These are phyloP conservation scores for Hycleus cichorii DNA, from an alignment of 1,140 invertebrate genomes.

Conservation along the genomic window DNA sequence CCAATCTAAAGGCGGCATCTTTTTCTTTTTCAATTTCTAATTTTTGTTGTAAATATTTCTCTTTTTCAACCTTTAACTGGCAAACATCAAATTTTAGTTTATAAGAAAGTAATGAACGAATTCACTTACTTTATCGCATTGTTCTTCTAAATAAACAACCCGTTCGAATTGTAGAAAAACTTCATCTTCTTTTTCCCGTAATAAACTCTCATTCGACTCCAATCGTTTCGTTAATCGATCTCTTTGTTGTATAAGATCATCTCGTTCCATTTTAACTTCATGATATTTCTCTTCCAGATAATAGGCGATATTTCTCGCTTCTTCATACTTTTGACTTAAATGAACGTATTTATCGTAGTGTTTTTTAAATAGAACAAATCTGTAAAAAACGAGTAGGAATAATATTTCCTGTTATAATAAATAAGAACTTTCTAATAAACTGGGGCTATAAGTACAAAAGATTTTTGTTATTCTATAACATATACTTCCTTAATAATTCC, in stretches of 20 bases:
- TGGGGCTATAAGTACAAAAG: too few relatives aligned
- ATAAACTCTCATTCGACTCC: constrained; percentile 48
- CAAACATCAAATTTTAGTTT: not conserved
- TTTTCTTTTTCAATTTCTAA: constrained; percentile 43
- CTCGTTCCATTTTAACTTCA: constrained; percentile 56
- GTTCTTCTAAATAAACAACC: constrained; percentile 53
- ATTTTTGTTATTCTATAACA: too few relatives aligned
- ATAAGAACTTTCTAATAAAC: too few relatives aligned
- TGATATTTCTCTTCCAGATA: constrained; percentile 60
- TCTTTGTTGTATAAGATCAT: constrained; percentile 46
- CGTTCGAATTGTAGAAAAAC: constrained; percentile 54
- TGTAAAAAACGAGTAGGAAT: constrained; percentile 23
- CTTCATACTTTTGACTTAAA: constrained; percentile 54
- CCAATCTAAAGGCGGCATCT: constrained; percentile 43
- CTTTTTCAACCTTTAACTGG: constrained; percentile 38
- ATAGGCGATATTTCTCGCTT: constrained; percentile 53
- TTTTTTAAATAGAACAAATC: constrained; percentile 57
- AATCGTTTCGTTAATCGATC: constrained; percentile 45
- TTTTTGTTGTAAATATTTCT: constrained; percentile 43
- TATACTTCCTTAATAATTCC: too few relatives aligned
- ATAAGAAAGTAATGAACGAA: not conserved
- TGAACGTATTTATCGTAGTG: constrained; percentile 58
- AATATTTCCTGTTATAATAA: too few relatives aligned
- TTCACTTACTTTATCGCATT: constrained; percentile 44
- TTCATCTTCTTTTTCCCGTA: constrained; percentile 56